Base-by-base conservation (phyloP, 1,140 invertebrate genomes). In the Drosophila equinoxialis region DNA sequence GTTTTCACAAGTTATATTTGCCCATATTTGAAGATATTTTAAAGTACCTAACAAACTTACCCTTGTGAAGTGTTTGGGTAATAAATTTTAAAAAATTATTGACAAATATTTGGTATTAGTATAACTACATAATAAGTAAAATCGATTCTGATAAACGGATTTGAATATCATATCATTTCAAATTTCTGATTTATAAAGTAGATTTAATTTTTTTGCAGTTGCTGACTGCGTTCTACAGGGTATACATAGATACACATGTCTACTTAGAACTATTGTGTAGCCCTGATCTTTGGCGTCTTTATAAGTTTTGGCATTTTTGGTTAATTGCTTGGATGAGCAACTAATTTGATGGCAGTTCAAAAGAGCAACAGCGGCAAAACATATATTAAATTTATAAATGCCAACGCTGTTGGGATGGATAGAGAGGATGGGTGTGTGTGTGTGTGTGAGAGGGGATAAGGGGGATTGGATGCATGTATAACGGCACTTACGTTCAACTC, bases 321-420 rank as follows among this genome's bases (percentile, higher is more conserved):
- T 84, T 91, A 90, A 91, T 91, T 91, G 90, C 80, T 72, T 87
- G 82, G 81, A 84, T 90, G 90, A 84, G 65, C 80, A 84, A 87
- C 90, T 90, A 87, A 90, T 91, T 86, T 81, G 86, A 74, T 81
- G 80, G 84, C 85, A 81, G 78, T 81, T 90, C 84, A 84, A 87
- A 84, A 73, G 85, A 87, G 55, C 80, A 51, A 23, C 45, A 80
- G 69, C 74, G 81, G 79, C 76, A 86, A 73, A 86, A 83, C 83
- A 82, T 69, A 83, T 83, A 83, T 83, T 64, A 76, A 86, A 83
- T 87, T 82, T 85, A 86, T 87, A 71, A 51, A 51, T 51, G 45
- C 45, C 45, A 51, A 51, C 17, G 45, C 23, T 48, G 45, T 45
- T 26, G 3, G 23, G 23, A 26, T 26, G 23, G 3, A 26, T 26